Percentiles rank a stretch among this genome's conserved stretches.
phyloP scores from a whole-genome alignment of 2,797 vertebrate genomes.

The Pagetopsis macropterus region DNA sequence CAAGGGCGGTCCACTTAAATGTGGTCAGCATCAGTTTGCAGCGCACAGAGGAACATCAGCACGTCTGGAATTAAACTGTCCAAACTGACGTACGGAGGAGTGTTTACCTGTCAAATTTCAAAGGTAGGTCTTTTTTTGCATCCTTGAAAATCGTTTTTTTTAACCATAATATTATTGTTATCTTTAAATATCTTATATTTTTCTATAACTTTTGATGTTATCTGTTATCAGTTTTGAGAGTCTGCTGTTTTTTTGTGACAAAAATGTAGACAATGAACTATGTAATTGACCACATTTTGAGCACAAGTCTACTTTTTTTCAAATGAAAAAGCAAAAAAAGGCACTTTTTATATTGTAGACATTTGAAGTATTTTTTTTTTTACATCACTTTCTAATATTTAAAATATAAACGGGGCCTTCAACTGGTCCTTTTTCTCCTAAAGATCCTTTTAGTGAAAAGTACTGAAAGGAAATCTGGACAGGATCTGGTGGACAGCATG shows the following conservation, averaged over 20 bases:
- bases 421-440: neutral
- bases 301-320: no score
- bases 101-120: slow-evolving; percentile 17
- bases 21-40: slow-evolving; percentile 64
- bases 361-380: neutral
- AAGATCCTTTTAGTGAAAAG: neutral
- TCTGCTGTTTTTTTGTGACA: neutral
- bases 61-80: slow-evolving; percentile 66
- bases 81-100: slow-evolving; percentile 30
- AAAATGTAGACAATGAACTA: neutral
- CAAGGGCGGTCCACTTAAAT: slow-evolving; percentile 38
- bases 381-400: neutral
- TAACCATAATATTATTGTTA: neutral
- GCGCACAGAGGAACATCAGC: slow-evolving; percentile 45
- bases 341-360: neutral
- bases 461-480: neutral
- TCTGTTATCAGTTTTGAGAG: neutral
- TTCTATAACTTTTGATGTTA: neutral
- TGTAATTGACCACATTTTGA: neutral
- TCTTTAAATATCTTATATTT: neutral
- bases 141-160: neutral
- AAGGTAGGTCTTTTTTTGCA: slow-evolving; percentile 66
- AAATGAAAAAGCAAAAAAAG: neutral
- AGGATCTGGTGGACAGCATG: slow-evolving; percentile 4
- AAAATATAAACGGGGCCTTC: neutral